Percentiles rank a stretch among this genome's conserved stretches.
Evolutionary conservation across 1,140 invertebrate genomes (phyloP).

Genomic region (Drosophila gunungcola): DNA sequence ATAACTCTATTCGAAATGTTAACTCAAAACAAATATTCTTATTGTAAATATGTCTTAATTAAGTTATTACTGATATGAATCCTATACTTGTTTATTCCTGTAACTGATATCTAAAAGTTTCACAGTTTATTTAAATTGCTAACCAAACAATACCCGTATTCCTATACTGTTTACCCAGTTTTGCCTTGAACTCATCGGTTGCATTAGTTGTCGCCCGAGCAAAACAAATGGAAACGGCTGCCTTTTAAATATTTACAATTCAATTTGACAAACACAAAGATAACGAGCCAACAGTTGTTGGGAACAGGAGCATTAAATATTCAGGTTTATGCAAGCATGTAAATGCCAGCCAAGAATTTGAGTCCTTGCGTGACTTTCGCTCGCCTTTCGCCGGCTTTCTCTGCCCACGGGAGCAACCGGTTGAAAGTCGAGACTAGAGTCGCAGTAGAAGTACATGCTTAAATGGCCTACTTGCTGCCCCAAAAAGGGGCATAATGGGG

Average conservation of each 20-base stretch:
- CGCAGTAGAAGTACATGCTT: constrained; percentile 40
- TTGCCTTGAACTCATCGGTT: constrained; percentile 27
- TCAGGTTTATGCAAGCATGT: constrained; percentile 78
- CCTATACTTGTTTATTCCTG: background rate
- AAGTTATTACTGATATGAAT: background rate
- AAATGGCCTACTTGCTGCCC: constrained; percentile 72
- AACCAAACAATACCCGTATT: constrained; percentile 1
- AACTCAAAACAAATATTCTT: too few species aligned
- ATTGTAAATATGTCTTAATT: too few species aligned
- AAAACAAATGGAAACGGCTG: constrained; percentile 18
- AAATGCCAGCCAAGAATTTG: constrained; percentile 57
- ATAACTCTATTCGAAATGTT: too few species aligned
- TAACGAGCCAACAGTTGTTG: constrained; percentile 68
- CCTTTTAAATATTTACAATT: constrained; percentile 78
- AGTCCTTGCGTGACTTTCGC: constrained; percentile 63
- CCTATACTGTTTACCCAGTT: background rate
- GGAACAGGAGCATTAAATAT: constrained; percentile 60
- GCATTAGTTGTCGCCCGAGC: constrained; percentile 4
- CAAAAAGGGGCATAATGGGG: background rate
- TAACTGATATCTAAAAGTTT: background rate
- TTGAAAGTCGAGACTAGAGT: constrained; percentile 49
- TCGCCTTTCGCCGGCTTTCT: constrained; percentile 15
- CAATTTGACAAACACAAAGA: constrained; percentile 71
- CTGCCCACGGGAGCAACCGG: constrained; percentile 61
- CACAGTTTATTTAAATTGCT: constrained; percentile 16